Evolutionary conservation across 2,888 invertebrate species (phyloP), one percentile per base, ranked within the genome.

Genomic region (Lochmaea capreae): DNA sequence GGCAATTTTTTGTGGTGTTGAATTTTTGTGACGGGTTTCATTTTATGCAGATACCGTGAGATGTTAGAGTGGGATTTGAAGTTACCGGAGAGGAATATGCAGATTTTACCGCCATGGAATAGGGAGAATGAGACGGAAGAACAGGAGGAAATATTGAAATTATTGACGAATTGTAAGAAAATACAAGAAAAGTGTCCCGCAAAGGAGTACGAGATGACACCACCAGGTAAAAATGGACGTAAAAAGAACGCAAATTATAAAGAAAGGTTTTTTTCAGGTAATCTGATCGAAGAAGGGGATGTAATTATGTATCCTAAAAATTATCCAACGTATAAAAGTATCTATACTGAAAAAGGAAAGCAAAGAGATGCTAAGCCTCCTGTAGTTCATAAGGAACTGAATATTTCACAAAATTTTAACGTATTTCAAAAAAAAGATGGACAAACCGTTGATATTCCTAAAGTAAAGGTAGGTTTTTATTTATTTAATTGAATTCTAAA

Each of bases 11-110:
- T 26, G 26, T 26, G 3, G 5, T 3, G 5, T 3, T 5, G 26
- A 26, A 5, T 26, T 26, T 26, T 26, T 3, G 26, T 26, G 26
- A 26, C 26, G 26, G 8, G 6, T 33, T 33, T 33, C 8, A 33
- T 33, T 33, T 33, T 33, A 33, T 33, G 33, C 33, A 62, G 62
- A n/a, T 84, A 85, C 58, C 79, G 81, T n/a, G 85, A 87, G 66
- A 77, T 86, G 39, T 74, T 86, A 6, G 77, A 81, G 16, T 86
- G 85, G 86, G 77, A 86, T 43, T 74, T 86, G 71, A 78, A 82
- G 22, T 63, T 79, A 9, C 78, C 81, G 0, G 72, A 76, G 4
- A 78, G 81, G 63, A 83, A 83, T 43, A 73, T 67, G 57, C 80
- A 82, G 16, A 82, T 85, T 71, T 76, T 85, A 54, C 73, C 81